Base-by-base conservation (phyloP, 2,797 vertebrate species). In the Sebastes oblongus region DNA sequence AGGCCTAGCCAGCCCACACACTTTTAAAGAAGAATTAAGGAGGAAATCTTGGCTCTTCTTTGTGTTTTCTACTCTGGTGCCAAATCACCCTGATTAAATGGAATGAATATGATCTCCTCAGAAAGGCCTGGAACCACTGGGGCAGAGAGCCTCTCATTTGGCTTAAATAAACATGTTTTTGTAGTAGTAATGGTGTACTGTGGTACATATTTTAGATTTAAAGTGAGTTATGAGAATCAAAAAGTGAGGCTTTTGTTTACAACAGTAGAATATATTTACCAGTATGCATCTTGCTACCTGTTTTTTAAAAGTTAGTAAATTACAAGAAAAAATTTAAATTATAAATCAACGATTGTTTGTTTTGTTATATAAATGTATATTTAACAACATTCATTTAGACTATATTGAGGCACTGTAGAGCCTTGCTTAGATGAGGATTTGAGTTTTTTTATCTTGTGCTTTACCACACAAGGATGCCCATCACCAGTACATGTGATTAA, bases 61-160 rank as follows among this genome's bases (percentile, higher is more conserved):
- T 65, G 36, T 70, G 75, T 76, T 73, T 74, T 39, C 56, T 74
- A 67, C 46, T 29, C 3, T 42, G 65, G 6, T 36, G 56, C 62
- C 74, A 85, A 52, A 39, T 52, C 16, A 18, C 22, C 58, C 62
- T 32, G 67, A 85, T 83, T 69, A 65, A 81, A 66, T 12, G 4
- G 22, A 67, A 27, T 36, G 7, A 72, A 29, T 18, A 29, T 29
- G 55, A 58, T 27, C 55, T 56, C 36, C 24, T 46, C 36, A 58
- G 30, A 67, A 11, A 74, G 50, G 30, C 29, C 56, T 50, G 9
- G 30, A 46, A n/a, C 60, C 6, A 27, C 1, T 16, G 7, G 42
- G 46, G 46, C 10, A 8, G 3, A 22, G 11, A n/a, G 22, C 16
- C 14, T 65, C 14, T 58, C 9, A 6, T 71, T n/a, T 20, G 13